These are phyloP conservation scores for Aphaenogaster rudis DNA, from an alignment of 1,140 invertebrate species.

Conservation along the genomic window DNA sequence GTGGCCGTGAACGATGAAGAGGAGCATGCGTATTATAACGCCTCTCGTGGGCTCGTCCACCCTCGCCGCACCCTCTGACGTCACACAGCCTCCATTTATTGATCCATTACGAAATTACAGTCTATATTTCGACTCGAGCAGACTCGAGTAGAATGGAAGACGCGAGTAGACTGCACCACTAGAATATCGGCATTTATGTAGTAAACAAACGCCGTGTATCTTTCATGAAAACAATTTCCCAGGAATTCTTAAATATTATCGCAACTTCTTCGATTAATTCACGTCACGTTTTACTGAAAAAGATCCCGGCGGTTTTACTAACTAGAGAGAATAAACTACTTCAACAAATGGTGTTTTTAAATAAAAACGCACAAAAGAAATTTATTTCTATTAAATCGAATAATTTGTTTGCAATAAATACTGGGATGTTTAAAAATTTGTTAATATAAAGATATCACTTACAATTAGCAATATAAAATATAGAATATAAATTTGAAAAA, in stretches of 20 bases:
- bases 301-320: not conserved
- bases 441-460: not conserved
- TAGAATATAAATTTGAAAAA: not conserved
- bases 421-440: not conserved
- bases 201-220: not conserved
- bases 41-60: constrained; percentile 63
- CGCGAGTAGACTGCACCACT: constrained; percentile 8
- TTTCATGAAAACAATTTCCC: not conserved
- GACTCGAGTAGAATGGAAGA: constrained; percentile 42
- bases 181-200: not conserved
- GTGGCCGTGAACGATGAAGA: constrained; percentile 67
- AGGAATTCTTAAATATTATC: not conserved
- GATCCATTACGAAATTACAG: constrained; percentile 81
- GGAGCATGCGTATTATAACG: constrained; percentile 59
- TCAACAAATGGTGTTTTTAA: not conserved
- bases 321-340: not conserved
- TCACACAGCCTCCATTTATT: constrained; percentile 83
- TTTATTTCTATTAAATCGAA: not conserved
- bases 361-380: not conserved
- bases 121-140: constrained; percentile 74
- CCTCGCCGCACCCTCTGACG: constrained; percentile 82
- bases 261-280: not conserved
- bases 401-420: not conserved
- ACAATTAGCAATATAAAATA: not conserved
- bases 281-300: not conserved